Evolutionary conservation across 2,888 invertebrate species (phyloP).

Genomic region (Belgica antarctica): DNA sequence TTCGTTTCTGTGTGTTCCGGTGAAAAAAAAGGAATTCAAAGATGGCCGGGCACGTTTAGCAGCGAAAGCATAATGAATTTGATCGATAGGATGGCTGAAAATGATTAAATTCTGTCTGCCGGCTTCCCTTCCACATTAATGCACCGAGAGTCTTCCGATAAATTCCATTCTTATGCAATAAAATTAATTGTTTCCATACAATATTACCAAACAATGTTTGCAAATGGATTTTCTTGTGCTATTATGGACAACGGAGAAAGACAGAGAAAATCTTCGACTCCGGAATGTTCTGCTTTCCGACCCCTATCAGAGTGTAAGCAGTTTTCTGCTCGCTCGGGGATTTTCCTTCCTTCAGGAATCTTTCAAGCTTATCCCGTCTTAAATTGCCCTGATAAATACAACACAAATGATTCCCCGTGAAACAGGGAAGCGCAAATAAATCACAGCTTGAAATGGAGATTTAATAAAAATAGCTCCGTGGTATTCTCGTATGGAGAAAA

Average conservation of each 20-base stretch:
- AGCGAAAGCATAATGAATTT: conserved; percentile 16
- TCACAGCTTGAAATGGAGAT: conserved; percentile 44
- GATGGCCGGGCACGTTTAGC: too few species aligned
- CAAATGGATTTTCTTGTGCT: conserved; percentile 34
- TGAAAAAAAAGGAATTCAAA: conserved; percentile 1
- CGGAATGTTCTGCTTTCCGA: neutral
- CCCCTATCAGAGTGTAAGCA: neutral
- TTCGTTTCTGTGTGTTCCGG: too few species aligned
- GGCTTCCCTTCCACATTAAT: conserved; percentile 3
- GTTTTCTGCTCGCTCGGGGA: conserved; percentile 2
- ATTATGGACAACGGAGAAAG: neutral
- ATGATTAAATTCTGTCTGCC: conserved; percentile 34
- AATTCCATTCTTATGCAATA: conserved; percentile 38
- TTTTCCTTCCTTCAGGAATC: conserved; percentile 1
- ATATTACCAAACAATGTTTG: conserved; percentile 12
- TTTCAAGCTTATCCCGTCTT: conserved; percentile 34
- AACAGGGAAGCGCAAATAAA: conserved; percentile 37
- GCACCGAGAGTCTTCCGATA: conserved; percentile 24
- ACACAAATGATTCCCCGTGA: conserved; percentile 32
- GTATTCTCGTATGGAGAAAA: conserved; percentile 29
- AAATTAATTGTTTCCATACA: conserved; percentile 40
- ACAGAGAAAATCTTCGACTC: neutral
- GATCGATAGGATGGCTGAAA: conserved; percentile 26
- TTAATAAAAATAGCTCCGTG: conserved; percentile 42
- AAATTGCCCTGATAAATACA: conserved; percentile 43